Conservation (phyloP, 2,888 invertebrate species). For the Conomelus anceps region DNA sequence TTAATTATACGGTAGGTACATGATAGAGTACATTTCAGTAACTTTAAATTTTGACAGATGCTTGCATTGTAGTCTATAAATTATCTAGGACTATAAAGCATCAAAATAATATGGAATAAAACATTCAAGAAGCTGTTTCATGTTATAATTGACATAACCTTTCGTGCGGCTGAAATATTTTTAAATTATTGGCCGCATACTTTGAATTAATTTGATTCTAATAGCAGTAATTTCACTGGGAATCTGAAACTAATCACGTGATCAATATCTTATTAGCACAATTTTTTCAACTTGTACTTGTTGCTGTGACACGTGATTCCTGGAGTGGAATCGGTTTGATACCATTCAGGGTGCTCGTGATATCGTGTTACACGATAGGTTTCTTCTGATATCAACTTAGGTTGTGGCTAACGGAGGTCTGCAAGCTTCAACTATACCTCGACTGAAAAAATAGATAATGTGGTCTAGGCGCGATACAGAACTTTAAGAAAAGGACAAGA, state of each 20-base stretch:
- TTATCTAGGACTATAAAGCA: too few species aligned
- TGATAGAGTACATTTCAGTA: too few species aligned
- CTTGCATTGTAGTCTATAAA: too few species aligned
- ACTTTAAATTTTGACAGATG: too few species aligned
- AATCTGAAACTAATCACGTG: neutral
- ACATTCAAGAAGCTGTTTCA: neutral
- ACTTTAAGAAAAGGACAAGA: neutral
- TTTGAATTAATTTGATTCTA: neutral
- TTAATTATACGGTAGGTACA: too few species aligned
- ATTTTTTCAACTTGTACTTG: neutral
- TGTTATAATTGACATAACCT: neutral
- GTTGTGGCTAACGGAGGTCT: neutral
- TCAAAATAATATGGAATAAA: neutral
- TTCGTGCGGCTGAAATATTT: neutral
- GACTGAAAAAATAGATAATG: neutral
- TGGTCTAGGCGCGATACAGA: neutral
- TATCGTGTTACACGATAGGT: neutral
- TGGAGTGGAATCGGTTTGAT: neutral
- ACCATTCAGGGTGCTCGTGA: neutral
- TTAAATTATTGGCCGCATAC: too few species aligned
- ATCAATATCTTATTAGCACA: neutral
- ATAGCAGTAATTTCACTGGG: neutral
- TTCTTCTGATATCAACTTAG: neutral
- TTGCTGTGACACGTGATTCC: neutral
- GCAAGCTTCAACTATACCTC: neutral